Base-by-base conservation (phyloP, 2,113 vertebrate species). In the Istiophorus platypterus region DNA sequence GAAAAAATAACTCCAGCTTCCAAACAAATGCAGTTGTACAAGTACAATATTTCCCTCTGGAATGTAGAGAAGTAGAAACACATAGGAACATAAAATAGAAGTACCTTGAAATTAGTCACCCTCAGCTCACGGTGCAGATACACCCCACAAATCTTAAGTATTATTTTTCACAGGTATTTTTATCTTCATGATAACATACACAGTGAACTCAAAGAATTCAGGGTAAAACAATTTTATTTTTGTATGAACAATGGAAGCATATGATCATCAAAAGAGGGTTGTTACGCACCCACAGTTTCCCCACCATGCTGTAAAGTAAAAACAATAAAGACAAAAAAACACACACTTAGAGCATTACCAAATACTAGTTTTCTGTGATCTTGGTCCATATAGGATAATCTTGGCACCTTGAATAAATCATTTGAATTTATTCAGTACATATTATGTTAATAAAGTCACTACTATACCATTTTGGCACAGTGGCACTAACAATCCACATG, bases 221-320 rank as follows among this genome's bases (percentile, higher is more conserved):
- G n/a, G 84, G 74, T 70, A 72, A 41, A 82, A 72, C 22, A 4
- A 9, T 86, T 93, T 92, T 92, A 92, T 91, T 92, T 81, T 72
- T 72, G 63, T 87, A 72, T 78, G 81, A 89, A 85, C 62, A 80
- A 84, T 89, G 27, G 42, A 87, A 82, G 84, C 82, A 71, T 67
- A 75, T 85, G 85, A 76, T 85, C 80, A 85, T 70, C 58, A 71
- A 87, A 85, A 86, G 52, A 66, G 27, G 67, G 52, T 17, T 8
- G 1, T 68, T 72, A 81, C 85, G 88, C 62, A 68, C 39, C 76
- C 58, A 51, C 39, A 49, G 39, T 76, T 78, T 86, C 57, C 70
- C 82, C 84, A 69, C 78, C 81, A 87, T 81, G 81, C 78, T 67
- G 68, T 88, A 42, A 69, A 71, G 76, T 81, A 82, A 86, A 89